Evolutionary conservation across 2,888 invertebrate species (phyloP).

Genomic region (Strigamia transsilvanica): DNA sequence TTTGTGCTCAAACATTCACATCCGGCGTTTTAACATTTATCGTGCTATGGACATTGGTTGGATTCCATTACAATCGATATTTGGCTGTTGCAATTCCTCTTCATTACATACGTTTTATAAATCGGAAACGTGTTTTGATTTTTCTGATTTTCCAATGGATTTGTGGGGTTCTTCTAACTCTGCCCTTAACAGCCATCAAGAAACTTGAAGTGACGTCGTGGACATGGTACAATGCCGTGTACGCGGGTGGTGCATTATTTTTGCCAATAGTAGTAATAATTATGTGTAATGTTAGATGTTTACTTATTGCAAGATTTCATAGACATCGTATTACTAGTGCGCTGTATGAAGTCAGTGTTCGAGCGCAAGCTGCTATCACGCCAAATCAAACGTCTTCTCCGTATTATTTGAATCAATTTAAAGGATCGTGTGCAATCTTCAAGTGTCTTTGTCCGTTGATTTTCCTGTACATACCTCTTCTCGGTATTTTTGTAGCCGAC

Average conservation of each 20-base stretch:
- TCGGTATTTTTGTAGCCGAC: conserved; percentile 76
- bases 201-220: conserved; percentile 54
- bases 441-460: conserved; percentile 78
- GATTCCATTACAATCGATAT: conserved; percentile 73
- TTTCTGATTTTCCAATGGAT: conserved; percentile 74
- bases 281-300: conserved; percentile 62
- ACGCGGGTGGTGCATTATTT: conserved; percentile 59
- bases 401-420: conserved; percentile 71
- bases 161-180: conserved; percentile 58
- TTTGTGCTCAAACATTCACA: conserved; percentile 59
- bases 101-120: conserved; percentile 80
- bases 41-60: conserved; percentile 81
- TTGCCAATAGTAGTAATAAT: conserved; percentile 60
- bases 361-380: conserved; percentile 74
- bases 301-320: conserved; percentile 73
- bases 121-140: conserved; percentile 74
- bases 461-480: conserved; percentile 78
- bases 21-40: conserved; percentile 76
- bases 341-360: conserved; percentile 83
- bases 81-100: conserved; percentile 82
- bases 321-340: conserved; percentile 84
- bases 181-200: conserved; percentile 57
- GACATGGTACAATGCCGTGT: conserved; percentile 58
- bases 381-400: conserved; percentile 73
- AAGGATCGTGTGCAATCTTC: conserved; percentile 72